Evolutionary conservation across 2,888 invertebrate genomes (phyloP).

Genomic region (Pogonocherus hispidulus): DNA sequence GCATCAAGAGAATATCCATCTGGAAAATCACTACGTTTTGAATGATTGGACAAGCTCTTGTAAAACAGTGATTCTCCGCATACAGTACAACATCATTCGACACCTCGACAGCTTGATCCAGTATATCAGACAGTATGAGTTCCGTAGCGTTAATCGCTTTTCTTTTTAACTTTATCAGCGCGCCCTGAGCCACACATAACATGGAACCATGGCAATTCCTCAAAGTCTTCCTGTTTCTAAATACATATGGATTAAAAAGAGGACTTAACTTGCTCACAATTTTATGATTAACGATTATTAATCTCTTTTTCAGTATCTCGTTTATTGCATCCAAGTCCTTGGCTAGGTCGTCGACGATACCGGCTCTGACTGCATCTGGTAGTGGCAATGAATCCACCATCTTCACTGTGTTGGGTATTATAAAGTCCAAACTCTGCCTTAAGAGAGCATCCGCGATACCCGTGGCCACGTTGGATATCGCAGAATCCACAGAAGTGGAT

Average conservation of each 20-base stretch:
- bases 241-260: slow-evolving; percentile 31
- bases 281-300: background rate
- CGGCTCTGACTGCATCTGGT: background rate
- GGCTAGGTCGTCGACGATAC: background rate
- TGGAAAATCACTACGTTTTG: background rate
- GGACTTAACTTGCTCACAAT: background rate
- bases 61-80: slow-evolving; percentile 9
- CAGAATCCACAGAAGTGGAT: background rate
- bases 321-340: slow-evolving; percentile 29
- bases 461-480: background rate
- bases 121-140: slow-evolving; percentile 8
- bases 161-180: slow-evolving; percentile 16
- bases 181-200: slow-evolving; percentile 16
- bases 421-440: background rate
- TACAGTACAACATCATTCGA: slow-evolving; percentile 5
- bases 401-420: background rate
- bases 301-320: background rate
- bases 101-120: slow-evolving; percentile 5
- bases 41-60: slow-evolving; percentile 32
- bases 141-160: background rate
- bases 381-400: background rate
- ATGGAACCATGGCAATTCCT: slow-evolving; percentile 15
- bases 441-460: too few species aligned
- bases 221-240: background rate
- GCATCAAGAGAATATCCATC: background rate